Percentiles rank a stretch among this genome's conserved stretches.
Evolutionary conservation across 2,113 vertebrate genomes (phyloP).

Genomic region (Ctenomys sociabilis): DNA sequence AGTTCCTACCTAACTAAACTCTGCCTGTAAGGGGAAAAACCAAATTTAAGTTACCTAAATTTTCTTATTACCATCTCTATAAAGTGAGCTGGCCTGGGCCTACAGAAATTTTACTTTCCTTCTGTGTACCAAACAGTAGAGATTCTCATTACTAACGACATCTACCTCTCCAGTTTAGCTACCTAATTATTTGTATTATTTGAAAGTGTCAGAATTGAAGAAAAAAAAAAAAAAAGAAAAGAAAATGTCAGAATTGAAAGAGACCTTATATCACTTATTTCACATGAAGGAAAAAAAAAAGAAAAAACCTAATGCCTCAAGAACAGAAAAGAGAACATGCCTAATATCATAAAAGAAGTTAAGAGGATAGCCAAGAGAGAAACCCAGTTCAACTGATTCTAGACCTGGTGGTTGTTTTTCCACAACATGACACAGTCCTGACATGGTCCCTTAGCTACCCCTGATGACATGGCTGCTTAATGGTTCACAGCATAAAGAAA

Average conservation of each 20-base stretch:
- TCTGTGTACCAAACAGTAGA: neutral
- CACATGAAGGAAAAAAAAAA: neutral
- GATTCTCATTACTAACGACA: neutral
- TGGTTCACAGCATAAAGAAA: constrained; percentile 46
- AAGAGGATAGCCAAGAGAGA: neutral
- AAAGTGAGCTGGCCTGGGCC: neutral
- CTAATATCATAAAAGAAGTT: constrained; percentile 42
- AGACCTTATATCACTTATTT: neutral
- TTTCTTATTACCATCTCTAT: constrained; percentile 34
- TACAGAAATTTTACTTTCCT: constrained; percentile 35
- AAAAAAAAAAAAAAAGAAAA: neutral
- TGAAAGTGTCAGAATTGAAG: constrained; percentile 20
- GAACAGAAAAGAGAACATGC: neutral
- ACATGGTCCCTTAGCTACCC: neutral
- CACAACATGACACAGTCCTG: neutral
- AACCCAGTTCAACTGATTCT: neutral
- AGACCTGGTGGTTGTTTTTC: neutral
- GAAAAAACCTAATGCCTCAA: neutral
- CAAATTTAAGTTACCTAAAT: constrained; percentile 20
- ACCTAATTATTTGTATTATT: constrained; percentile 32
- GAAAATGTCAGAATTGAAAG: constrained; percentile 30
- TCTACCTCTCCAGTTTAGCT: neutral
- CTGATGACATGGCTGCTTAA: neutral
- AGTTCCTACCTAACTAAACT: constrained; percentile 35
- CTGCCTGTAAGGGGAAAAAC: neutral